Percentiles rank a stretch among this genome's conserved stretches.
These are phyloP conservation scores for Epizoanthus rinbou DNA, from an alignment of 92 coral and sea anemone species.

Conservation along the genomic window DNA sequence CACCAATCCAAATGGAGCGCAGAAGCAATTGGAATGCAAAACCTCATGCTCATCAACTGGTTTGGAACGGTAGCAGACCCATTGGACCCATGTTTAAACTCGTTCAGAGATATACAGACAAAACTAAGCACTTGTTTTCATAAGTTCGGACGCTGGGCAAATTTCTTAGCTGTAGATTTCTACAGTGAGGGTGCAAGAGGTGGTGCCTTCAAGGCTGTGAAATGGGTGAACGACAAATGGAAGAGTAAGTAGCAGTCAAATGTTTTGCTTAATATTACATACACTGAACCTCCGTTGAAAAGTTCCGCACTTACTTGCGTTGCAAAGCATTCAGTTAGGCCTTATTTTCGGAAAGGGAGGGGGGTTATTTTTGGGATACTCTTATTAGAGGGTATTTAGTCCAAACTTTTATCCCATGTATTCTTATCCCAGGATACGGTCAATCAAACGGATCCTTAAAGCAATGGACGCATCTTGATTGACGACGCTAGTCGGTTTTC, in stretches of 20 bases:
- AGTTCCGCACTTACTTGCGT: too few species aligned
- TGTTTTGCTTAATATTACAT: too few species aligned
- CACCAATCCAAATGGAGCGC: slow-evolving; percentile 70
- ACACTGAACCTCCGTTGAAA: too few species aligned
- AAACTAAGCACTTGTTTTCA: slow-evolving; percentile 76
- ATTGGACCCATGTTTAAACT: slow-evolving; percentile 88
- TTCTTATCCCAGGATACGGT: too few species aligned
- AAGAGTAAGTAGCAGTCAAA: slow-evolving; percentile 43
- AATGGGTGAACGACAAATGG: slow-evolving; percentile 79
- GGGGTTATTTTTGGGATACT: too few species aligned
- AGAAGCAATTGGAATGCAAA: slow-evolving; percentile 52
- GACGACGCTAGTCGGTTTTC: too few species aligned
- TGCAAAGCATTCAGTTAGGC: too few species aligned
- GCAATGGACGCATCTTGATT: too few species aligned
- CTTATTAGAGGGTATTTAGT: too few species aligned
- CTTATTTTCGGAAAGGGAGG: too few species aligned
- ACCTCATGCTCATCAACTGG: slow-evolving; percentile 89
- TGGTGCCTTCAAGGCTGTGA: slow-evolving; percentile 89
- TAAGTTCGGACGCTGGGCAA: slow-evolving; percentile 90
- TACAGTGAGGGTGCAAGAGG: slow-evolving; percentile 82
- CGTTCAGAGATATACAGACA: slow-evolving; percentile 56
- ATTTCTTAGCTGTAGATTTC: slow-evolving; percentile 91
- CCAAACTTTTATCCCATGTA: too few species aligned
- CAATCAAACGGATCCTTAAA: too few species aligned
- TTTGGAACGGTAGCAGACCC: slow-evolving; percentile 82